Base-by-base conservation (phyloP, 1,140 invertebrate genomes). In the Cataglyphis hispanica region DNA sequence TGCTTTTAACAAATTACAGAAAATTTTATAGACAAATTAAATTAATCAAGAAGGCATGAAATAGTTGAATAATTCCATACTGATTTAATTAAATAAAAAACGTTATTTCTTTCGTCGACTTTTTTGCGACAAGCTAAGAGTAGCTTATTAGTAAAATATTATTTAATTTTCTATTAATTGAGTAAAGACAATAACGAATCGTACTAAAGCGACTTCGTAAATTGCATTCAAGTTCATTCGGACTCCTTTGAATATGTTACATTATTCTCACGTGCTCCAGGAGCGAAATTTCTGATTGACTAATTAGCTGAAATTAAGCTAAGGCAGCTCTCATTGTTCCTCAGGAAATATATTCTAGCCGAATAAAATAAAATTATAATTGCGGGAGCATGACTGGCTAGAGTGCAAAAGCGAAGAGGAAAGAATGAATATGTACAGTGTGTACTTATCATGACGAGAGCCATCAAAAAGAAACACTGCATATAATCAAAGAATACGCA, bases 401-500 rank as follows among this genome's bases (percentile, higher is more conserved):
- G 78, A 60, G 75, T 46, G 43, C 69, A 77, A 22, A 34, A 34
- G 40, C 56, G 67, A 22, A 70, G 8, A 50, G 31, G n/a, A n/a
- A 10, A 70, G 34, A 81, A 80, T 74, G 70, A 81, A 85, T 77
- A 84, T 87, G 86, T 91, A 88, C 85, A 72, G 60, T 81, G 69
- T 86, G 91, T 91, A 91, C 90, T 90, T 92, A 89, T 84, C 69
- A 84, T 63, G 85, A 85, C n/a, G 63, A 87, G 61, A 91, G 67
- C 88, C 63, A 86, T 91, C 89, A 91, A 89, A 90, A 90, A 89
- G 27, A 46, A 74, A 74, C 37, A 83, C n/a, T 91, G 87, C 90
- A 91, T 92, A 90, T 87, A 91, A 92, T 92, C 92, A 92, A 91
- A 92, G 91, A 58, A 22, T 89, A 86, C 88, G 89, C 84, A 89